Base-by-base conservation (phyloP, 2,888 invertebrate genomes). In the Brachylomia viminalis region DNA sequence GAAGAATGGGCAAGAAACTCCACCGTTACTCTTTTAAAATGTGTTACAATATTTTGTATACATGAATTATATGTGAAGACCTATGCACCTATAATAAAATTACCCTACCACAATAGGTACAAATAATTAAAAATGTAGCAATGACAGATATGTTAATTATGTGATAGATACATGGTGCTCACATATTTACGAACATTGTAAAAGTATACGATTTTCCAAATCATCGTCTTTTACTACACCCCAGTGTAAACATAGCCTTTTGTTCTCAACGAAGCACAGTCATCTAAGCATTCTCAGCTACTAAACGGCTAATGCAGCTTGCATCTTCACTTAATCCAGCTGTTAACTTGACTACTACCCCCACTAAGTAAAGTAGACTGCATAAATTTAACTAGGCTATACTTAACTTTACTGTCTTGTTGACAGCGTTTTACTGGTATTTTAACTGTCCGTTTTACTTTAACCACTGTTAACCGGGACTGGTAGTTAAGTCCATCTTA, bases 391-490 rank as follows among this genome's bases (percentile, higher is more conserved):
- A 81, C 74, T 67, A 69, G 65, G 13, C 49, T 62, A n/a, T 67
- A 79, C 71, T 69, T 64, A 78, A 77, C 68, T 79, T 80, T 76
- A 80, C 54, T 61, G 47, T 45, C 67, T 49, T 73, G 76, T 82
- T 84, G 84, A 87, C 87, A 75, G 70, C 38, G 71, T 80, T 87
- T 83, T 75, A 87, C 71, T 49, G n/a, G 58, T 47, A 33, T 80
- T 82, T 86, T 77, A 82, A 87, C 72, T 70, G 74, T 64, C 65
- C 67, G 17, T 77, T 75, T 77, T 74, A 84, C 49, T 73, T 84
- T 54, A 66, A 82, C 78, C 81, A 56, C 52, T 64, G 68, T 78
- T 64, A 59, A 75, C 45, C 27, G 54, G 47, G 30, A 15, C 7
- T 33, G 8, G 61, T 45, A 27, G 30, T 72, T 70, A 59, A 64